Conservation (phyloP, 2,113 vertebrate species). For the Macaca fascicularis region DNA sequence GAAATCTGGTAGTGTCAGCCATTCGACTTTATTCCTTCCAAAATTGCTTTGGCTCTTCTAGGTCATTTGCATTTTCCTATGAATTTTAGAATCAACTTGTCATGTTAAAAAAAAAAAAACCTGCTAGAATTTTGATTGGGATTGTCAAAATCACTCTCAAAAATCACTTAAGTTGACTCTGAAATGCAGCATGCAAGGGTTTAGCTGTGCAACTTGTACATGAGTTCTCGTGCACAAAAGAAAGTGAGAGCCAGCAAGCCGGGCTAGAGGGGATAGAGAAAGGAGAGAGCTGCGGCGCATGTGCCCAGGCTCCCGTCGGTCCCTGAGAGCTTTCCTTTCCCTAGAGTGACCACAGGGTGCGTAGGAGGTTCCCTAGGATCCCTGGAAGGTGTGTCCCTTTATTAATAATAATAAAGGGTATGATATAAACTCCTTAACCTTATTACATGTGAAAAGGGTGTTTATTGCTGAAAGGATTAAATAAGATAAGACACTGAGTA, state of each 20-base stretch:
- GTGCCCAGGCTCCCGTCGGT: background rate
- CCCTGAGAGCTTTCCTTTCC: rapidly evolving
- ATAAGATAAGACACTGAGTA: rapidly evolving
- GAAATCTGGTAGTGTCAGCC: rapidly evolving
- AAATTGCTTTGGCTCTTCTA: background rate
- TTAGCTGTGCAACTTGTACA: rapidly evolving
- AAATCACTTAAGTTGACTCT: background rate
- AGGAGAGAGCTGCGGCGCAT: rapidly evolving
- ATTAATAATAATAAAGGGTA: no score
- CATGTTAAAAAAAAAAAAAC: slow-evolving; percentile 11
- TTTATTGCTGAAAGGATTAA: background rate
- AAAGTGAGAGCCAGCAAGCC: background rate
- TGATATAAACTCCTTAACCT: background rate
- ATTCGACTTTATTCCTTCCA: background rate
- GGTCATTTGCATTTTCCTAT: background rate
- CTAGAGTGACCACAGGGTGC: rapidly evolving
- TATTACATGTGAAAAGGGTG: rapidly evolving
- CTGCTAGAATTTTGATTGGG: background rate
- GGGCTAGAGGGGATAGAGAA: rapidly evolving
- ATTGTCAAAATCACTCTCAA: background rate
- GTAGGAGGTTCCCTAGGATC: rapidly evolving
- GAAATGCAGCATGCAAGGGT: background rate
- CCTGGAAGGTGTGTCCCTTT: no score
- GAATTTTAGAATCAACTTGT: slow-evolving; percentile 8
- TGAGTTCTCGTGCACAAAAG: rapidly evolving